Base-by-base conservation (phyloP, 1,140 invertebrate species). In the Aradophagus sp. region DNA sequence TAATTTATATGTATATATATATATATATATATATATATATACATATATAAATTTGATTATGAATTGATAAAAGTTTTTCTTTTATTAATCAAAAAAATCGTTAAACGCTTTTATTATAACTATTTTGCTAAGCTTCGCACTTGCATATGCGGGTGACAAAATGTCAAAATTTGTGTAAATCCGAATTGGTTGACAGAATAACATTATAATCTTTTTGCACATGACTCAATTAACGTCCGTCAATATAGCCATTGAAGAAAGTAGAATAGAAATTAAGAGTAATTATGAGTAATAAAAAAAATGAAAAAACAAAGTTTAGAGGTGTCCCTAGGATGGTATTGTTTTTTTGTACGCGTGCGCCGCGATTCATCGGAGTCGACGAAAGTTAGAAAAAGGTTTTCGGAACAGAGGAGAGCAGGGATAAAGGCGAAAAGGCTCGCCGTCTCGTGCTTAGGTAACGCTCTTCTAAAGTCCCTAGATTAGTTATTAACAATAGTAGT, bases 401-500 rank as follows among this genome's bases (percentile, higher is more conserved):
- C 32, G 14, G 15, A n/a, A 55, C 45, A 8, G 20, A 23, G 8
- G 20, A 23, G 20, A 23, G 8, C 4, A 23, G 20, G 8, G 8
- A 23, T 4, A 8, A 5, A 4, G 20, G 20, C 39, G 63, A 73
- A 68, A 56, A 52, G 61, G 42, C 70, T 77, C 72, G 59, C 73
- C 44, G 31, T 75, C 36, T 72, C 38, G 65, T 73, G 36, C 62
- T 73, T 59, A 67, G 73, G 73, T 76, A 77, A 74, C 71, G 67
- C 10, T 34, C 39, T 74, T 55, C 74, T 80, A 81, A 76, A 66
- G 67, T 77, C 47, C 58, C 75, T 82, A 81, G 66, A 76, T 47
- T 70, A 36, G 74, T 76, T 71, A 77, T 76, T 81, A 82, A 83
- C 76, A 77, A 73, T 81, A 77, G 75, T 82, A 80, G 77, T 32